Conservation (phyloP, 2,888 invertebrate species). For the Atherix ibis region DNA sequence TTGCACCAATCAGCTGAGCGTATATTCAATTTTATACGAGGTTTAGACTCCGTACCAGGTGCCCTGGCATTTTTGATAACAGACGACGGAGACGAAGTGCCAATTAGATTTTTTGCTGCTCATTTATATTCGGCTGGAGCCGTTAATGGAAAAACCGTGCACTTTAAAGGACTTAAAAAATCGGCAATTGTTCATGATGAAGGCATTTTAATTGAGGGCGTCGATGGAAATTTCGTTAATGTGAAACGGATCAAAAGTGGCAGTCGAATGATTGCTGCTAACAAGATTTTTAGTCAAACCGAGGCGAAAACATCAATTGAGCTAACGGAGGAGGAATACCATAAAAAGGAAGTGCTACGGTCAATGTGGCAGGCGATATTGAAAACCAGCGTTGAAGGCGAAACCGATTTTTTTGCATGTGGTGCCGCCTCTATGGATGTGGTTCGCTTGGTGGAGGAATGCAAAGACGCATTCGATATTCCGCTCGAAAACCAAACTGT, state of each 20-base stretch:
- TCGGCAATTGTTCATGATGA: conserved; percentile 57
- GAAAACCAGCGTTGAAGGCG: conserved; percentile 52
- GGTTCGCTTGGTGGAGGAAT: conserved; percentile 75
- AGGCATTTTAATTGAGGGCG: conserved; percentile 68
- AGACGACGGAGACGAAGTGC: conserved; percentile 37
- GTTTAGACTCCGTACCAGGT: conserved; percentile 87
- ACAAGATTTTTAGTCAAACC: conserved; percentile 49
- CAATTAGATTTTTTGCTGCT: conserved; percentile 68
- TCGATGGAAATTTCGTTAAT: conserved; percentile 62
- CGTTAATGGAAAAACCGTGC: conserved; percentile 36
- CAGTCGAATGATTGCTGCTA: conserved; percentile 67
- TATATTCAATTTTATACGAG: conserved; percentile 89
- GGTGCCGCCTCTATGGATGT: conserved; percentile 99
- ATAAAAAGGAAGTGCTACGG: conserved; percentile 45
- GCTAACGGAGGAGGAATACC: conserved; percentile 56
- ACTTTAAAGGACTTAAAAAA: conserved; percentile 43
- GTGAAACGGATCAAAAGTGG: conserved; percentile 60
- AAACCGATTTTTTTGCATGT: conserved; percentile 83
- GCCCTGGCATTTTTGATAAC: conserved; percentile 49
- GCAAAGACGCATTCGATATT: conserved; percentile 62
- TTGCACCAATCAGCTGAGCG: conserved; percentile 50
- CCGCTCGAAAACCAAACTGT: conserved; percentile 77
- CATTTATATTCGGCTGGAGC: conserved; percentile 26
- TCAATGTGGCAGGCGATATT: conserved; percentile 76
- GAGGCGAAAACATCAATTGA: conserved; percentile 41